Evolutionary conservation across 1,140 invertebrate species (phyloP).

Genomic region (Vanessa tameamea): DNA sequence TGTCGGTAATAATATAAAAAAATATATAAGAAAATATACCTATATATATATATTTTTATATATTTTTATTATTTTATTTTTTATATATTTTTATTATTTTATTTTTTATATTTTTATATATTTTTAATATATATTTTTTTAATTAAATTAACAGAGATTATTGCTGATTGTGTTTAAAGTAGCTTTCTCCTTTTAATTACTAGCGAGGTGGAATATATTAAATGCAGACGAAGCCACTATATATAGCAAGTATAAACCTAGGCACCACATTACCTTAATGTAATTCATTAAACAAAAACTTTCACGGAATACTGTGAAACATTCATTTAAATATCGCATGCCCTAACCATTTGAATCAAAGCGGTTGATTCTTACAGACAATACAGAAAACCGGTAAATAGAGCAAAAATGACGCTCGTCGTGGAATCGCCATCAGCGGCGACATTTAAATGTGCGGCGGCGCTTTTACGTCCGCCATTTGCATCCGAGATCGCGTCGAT

Average conservation of each 20-base stretch:
- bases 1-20: too few species aligned
- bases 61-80: too few species aligned
- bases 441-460: slow-evolving; percentile 75
- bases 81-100: too few species aligned
- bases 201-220: not conserved
- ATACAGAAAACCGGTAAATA: slow-evolving; percentile 57
- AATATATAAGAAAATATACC: too few species aligned
- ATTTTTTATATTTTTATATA: too few species aligned
- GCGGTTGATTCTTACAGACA: slow-evolving; percentile 44
- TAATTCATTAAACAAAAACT: slow-evolving; percentile 1
- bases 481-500: slow-evolving; percentile 65
- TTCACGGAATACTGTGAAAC: slow-evolving; percentile 1
- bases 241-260: not conserved
- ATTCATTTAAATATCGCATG: slow-evolving; percentile 30
- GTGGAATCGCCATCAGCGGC: slow-evolving; percentile 58
- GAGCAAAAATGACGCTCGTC: slow-evolving; percentile 65
- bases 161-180: too few species aligned
- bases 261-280: not conserved
- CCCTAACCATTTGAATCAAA: slow-evolving; percentile 24
- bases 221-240: not conserved
- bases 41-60: too few species aligned
- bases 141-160: too few species aligned
- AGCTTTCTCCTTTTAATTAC: too few species aligned
- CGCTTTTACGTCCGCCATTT: slow-evolving; percentile 65
- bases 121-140: too few species aligned